These are phyloP conservation scores for Xanthorhoe designata DNA, from an alignment of 2,888 invertebrate genomes.

Conservation along the genomic window DNA sequence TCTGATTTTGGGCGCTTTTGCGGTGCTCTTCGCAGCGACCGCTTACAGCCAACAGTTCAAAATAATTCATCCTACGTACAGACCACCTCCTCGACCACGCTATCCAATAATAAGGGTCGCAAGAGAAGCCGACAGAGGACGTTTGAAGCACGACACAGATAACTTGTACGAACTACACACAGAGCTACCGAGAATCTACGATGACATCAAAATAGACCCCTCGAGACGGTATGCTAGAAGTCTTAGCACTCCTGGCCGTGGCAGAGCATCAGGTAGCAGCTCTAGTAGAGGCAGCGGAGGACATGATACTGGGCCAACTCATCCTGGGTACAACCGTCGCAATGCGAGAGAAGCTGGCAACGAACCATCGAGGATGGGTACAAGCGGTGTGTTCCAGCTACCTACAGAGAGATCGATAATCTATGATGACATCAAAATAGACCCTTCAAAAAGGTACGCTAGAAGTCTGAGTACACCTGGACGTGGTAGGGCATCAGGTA, in stretches of 20 bases:
- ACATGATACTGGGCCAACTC: slow-evolving; percentile 55
- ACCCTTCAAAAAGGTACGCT: slow-evolving; percentile 26
- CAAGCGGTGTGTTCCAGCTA: slow-evolving; percentile 11
- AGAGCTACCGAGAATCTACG: slow-evolving; percentile 21
- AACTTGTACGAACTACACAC: slow-evolving; percentile 14
- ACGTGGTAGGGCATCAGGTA: slow-evolving; percentile 53
- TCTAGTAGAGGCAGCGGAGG: slow-evolving; percentile 45
- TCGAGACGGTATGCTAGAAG: slow-evolving; percentile 31
- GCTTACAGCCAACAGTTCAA: slow-evolving; percentile 20
- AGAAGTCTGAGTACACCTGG: slow-evolving; percentile 48
- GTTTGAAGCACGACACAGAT: slow-evolving; percentile 1
- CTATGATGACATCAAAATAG: slow-evolving; percentile 27
- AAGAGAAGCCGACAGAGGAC: slow-evolving; percentile 27
- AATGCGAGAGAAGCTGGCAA: slow-evolving; percentile 48
- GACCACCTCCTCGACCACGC: slow-evolving; percentile 18
- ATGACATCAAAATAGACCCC: slow-evolving; percentile 28
- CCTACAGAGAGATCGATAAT: slow-evolving; percentile 19
- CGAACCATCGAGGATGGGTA: not conserved
- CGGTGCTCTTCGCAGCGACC: slow-evolving; percentile 24
- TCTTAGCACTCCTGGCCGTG: slow-evolving; percentile 51
- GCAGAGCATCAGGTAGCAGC: slow-evolving; percentile 53
- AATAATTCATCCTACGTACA: slow-evolving; percentile 35
- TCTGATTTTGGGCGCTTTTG: slow-evolving; percentile 24
- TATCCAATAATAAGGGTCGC: slow-evolving; percentile 24
- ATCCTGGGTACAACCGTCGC: slow-evolving; percentile 61